Evolutionary conservation across 1,140 invertebrate species (phyloP).

Genomic region (Epicauta chinensis): DNA sequence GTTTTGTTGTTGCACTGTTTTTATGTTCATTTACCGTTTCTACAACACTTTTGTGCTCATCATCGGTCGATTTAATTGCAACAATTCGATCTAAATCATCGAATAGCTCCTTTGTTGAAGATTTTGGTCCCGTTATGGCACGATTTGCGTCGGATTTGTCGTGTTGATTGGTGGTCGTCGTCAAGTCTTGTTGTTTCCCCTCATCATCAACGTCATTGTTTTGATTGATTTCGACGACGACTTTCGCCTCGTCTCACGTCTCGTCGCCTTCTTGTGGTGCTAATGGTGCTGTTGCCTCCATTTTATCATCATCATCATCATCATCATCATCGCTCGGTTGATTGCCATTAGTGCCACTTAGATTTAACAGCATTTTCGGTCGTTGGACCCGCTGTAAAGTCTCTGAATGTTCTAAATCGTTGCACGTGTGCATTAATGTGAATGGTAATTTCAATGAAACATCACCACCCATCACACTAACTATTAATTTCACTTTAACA

Average conservation of each 20-base stretch:
- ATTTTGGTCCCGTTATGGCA: neutral
- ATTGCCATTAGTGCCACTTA: neutral
- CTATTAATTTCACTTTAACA: constrained; percentile 74
- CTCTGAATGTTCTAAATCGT: constrained; percentile 37
- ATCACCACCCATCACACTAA: constrained; percentile 73
- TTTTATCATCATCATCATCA: neutral
- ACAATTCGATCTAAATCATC: constrained; percentile 35
- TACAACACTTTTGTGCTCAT: constrained; percentile 40
- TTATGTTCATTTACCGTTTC: constrained; percentile 31
- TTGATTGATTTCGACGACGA: constrained; percentile 39
- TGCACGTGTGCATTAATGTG: constrained; percentile 55
- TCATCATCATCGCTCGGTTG: no score
- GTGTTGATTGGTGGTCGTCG: neutral
- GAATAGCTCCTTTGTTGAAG: constrained; percentile 1
- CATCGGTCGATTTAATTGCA: constrained; percentile 23
- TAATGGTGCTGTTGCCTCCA: neutral
- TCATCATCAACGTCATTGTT: neutral
- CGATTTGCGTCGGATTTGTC: no score
- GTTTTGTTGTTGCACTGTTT: constrained; percentile 5
- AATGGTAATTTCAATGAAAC: constrained; percentile 76
- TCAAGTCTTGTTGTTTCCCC: constrained; percentile 1
- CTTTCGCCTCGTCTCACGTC: constrained; percentile 40
- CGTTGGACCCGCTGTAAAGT: constrained; percentile 21
- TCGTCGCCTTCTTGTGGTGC: constrained; percentile 34
- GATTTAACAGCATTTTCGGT: constrained; percentile 7